Percentiles rank a stretch among this genome's conserved stretches.
phyloP scores from a whole-genome alignment of 2,797 vertebrate species.

The Anas bernieri region DNA sequence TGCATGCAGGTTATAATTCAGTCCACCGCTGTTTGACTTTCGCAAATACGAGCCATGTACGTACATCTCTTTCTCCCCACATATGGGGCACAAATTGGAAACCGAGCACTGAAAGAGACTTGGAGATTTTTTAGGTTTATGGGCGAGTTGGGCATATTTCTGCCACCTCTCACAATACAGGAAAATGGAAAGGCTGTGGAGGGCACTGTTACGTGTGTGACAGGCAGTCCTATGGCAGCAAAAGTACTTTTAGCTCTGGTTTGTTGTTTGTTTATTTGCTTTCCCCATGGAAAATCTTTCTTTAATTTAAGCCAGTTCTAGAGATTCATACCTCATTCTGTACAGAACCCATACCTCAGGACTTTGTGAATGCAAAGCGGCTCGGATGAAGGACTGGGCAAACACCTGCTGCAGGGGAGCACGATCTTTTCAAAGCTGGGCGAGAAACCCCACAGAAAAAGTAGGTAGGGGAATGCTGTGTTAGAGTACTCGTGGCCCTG shows the following conservation, averaged over 20 bases:
- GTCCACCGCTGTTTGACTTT: slow-evolving; percentile 44
- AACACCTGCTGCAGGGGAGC: not conserved
- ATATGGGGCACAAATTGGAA: slow-evolving; percentile 17
- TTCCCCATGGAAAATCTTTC: not conserved
- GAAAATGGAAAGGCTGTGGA: not conserved
- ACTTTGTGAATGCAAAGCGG: not conserved
- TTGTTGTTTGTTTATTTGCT: not conserved
- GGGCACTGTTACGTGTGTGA: accelerated
- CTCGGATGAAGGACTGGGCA: not conserved
- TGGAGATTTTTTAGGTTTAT: not conserved
- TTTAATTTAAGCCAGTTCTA: not conserved
- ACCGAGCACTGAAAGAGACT: not conserved
- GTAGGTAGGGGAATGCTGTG: no score
- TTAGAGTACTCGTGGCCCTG: no score
- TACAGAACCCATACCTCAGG: not conserved
- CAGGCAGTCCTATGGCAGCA: not conserved
- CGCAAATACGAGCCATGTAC: slow-evolving; percentile 27
- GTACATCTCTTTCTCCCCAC: slow-evolving; percentile 23
- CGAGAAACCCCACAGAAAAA: not conserved
- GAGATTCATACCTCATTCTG: not conserved
- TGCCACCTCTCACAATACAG: not conserved
- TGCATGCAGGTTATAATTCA: slow-evolving; percentile 62
- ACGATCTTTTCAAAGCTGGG: not conserved
- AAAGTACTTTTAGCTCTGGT: not conserved
- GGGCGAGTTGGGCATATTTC: not conserved